Evolutionary conservation across 2,888 invertebrate species (phyloP).

Genomic region (Xestia ashworthii): DNA sequence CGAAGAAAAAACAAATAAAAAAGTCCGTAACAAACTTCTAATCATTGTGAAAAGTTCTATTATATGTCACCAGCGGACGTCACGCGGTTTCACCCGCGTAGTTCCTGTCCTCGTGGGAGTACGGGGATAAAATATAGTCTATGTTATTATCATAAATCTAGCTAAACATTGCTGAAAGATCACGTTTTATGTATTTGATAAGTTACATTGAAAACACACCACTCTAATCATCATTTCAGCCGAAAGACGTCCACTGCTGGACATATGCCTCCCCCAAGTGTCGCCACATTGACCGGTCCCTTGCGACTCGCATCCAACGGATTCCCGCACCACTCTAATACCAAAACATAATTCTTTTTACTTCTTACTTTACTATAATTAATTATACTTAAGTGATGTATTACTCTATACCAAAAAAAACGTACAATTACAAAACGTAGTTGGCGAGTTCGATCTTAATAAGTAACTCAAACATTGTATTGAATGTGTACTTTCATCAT

Average conservation of each 20-base stretch:
- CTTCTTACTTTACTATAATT: background rate
- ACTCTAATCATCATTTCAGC: too few relatives aligned
- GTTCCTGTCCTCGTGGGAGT: too few relatives aligned
- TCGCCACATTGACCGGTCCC: too few relatives aligned
- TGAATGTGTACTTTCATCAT: background rate
- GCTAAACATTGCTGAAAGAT: background rate
- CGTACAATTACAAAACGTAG: background rate
- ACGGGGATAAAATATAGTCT: too few relatives aligned
- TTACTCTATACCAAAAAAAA: background rate
- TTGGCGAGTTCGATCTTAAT: background rate
- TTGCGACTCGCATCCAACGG: too few relatives aligned
- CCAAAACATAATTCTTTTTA: background rate
- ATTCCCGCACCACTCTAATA: background rate
- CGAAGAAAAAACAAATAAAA: background rate
- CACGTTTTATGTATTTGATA: background rate
- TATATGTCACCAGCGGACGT: too few relatives aligned
- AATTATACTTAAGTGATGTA: background rate
- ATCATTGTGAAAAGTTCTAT: too few relatives aligned
- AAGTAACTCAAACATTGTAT: background rate
- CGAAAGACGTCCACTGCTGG: too few relatives aligned
- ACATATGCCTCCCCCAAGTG: too few relatives aligned
- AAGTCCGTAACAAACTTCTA: too few relatives aligned
- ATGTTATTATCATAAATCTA: too few relatives aligned
- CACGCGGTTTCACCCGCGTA: too few relatives aligned
- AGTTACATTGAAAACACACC: background rate